These are phyloP conservation scores for Osedax frankpressi DNA, from an alignment of 2,888 invertebrate genomes.

Conservation along the genomic window DNA sequence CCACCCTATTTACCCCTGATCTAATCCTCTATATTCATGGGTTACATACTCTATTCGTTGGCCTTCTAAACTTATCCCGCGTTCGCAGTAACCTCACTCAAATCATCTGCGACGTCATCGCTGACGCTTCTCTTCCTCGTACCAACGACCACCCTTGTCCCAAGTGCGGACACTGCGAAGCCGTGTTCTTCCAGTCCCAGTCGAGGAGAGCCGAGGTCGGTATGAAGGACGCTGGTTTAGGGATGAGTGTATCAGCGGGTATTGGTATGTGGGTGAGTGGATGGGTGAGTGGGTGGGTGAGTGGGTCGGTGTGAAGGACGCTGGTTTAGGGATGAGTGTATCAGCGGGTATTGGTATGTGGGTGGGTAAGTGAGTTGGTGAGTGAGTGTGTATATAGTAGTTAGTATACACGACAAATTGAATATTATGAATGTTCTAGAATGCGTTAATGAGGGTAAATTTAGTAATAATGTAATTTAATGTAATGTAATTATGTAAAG, in stretches of 20 bases:
- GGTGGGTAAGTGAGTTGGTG: no score
- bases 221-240: background rate
- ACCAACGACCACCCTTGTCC: conserved; percentile 98
- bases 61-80: no score
- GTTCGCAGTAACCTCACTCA: conserved; percentile 76
- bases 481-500: no score
- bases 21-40: no score
- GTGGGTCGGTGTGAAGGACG: conserved; percentile 53
- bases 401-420: background rate
- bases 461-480: no score
- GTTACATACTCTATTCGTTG: no score
- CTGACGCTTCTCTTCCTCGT: conserved; percentile 90
- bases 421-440: no score
- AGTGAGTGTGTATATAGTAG: conserved; percentile 66
- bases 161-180: conserved; percentile 81
- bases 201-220: conserved; percentile 75
- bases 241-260: background rate
- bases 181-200: conserved; percentile 97
- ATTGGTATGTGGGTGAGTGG: background rate
- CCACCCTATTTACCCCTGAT: no score
- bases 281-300: conserved; percentile 85
- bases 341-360: background rate
- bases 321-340: background rate
- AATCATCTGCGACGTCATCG: conserved; percentile 92
- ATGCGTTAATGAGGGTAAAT: no score